Evolutionary conservation across 2,888 invertebrate genomes (phyloP), one percentile per base, ranked within the genome.

Genomic region (Habroteleia sp.): DNA sequence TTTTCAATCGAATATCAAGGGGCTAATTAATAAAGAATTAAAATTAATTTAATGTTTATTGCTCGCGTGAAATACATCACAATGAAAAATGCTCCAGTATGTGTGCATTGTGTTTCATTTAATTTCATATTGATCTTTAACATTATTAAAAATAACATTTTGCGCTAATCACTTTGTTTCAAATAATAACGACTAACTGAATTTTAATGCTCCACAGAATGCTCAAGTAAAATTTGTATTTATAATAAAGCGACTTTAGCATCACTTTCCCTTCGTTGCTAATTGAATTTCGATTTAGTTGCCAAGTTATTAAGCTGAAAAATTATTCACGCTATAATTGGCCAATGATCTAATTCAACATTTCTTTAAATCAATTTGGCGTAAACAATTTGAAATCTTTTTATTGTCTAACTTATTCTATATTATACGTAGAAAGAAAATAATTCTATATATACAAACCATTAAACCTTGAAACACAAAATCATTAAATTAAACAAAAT

Each of bases 91-190:
- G 20, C 20, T 3, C 20, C 3, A 20, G 3, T 20, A 2, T 37
- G 16, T 37, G 7, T 16, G 16, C 7, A 37, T 7, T 37, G 7
- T 41, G 42, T 8, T 13, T 42, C 33, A 16, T 20, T 50, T 50
- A 50, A 50, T 50, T 35, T 35, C 46, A 33, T 31, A 16, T 56
- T 56, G 35, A 33, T 42, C n/a, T 44, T 25, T 7, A 2, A 6
- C 25, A 14, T 11, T 33, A 44, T 58, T 60, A 44, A 46, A 35
- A 42, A 60, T 60, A 60, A n/a, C n/a, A 27, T 16, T 11, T 31
- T 7, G n/a, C 46, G 17, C 46, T 60, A 46, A 46, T 60, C 31
- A 33, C 44, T 46, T 60, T 14, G 17, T 25, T 46, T 35, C 25
- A 33, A 20, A 35, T 48, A 10, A 58, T 46, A 42, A 46, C 27